Conservation (phyloP, 2,797 vertebrate genomes). For the Merluccius polli region DNA sequence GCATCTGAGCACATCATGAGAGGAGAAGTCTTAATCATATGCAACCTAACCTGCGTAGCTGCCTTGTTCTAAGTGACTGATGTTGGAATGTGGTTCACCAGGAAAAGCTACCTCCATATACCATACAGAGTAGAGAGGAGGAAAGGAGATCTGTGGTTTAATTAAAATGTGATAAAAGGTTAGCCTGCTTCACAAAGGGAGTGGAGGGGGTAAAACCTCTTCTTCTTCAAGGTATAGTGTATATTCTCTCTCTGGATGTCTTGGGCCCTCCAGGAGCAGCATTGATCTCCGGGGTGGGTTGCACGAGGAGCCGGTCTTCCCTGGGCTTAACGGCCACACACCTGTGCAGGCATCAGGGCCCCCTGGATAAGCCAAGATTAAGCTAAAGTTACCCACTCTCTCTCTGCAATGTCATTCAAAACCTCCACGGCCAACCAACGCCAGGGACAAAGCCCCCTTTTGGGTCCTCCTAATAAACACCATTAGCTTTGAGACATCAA, state of each 20-base stretch:
- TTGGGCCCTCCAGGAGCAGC: conserved; percentile 48
- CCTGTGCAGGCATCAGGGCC: conserved; percentile 62
- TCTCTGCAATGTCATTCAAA: conserved; percentile 75
- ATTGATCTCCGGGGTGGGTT: conserved; percentile 62
- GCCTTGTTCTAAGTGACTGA: conserved; percentile 19
- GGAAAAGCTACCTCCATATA: conserved; percentile 34
- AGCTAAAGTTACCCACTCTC: conserved; percentile 74
- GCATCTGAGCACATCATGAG: background rate
- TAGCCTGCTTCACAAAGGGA: conserved; percentile 9
- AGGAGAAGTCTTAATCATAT: conserved; percentile 2
- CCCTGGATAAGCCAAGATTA: conserved; percentile 73
- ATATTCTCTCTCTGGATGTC: conserved; percentile 38
- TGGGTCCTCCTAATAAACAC: conserved; percentile 69
- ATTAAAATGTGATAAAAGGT: conserved; percentile 76
- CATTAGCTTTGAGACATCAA: conserved; percentile 80
- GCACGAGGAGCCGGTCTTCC: conserved; percentile 51
- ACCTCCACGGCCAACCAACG: conserved; percentile 52
- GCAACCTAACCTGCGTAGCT: conserved; percentile 32
- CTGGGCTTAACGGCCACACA: conserved; percentile 70
- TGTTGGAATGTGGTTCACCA: conserved; percentile 37
- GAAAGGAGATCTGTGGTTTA: conserved; percentile 46
- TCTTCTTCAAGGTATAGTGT: conserved; percentile 52
- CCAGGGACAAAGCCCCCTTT: conserved; percentile 68
- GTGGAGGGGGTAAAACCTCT: conserved; percentile 38
- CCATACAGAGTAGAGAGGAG: conserved; percentile 29